Base-by-base conservation (phyloP, 2,888 invertebrate genomes). In the Nomada fucata region DNA sequence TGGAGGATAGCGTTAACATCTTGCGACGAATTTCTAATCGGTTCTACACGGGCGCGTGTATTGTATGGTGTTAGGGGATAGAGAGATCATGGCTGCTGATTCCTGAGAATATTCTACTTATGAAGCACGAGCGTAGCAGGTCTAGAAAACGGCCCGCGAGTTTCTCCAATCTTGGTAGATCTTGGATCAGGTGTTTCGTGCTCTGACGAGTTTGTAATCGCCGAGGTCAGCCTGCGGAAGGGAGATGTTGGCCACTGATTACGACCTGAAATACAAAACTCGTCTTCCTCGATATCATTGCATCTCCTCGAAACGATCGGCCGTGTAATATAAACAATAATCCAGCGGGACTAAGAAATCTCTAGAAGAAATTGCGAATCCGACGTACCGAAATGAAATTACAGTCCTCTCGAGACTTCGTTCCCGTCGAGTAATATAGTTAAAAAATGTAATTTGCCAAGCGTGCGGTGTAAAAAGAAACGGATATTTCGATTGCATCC, bases 131-230 rank as follows among this genome's bases (percentile, higher is more conserved):
- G 13, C 18, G 26, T 36, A 13, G n/a, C 20, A 42, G 60, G 9
- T 61, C 60, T 42, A 29, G 29, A 29, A 29, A 7, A 29, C 11
- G 60, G 42, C 23, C 23, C 10, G 44, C 44, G 44, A 63, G 63
- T 63, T 63, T 44, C 63, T 44, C 23, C 23, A 63, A 13, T 20
- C 63, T 63, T 20, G n/a, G 44, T 15, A 23, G 44, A 63, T 63
- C 63, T 44, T 20, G 7, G 63, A 63, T 63, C 63, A 20, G 10
- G 44, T 63, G 42, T 63, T 44, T 44, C 23, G 20, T n/a, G 11
- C 13, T 10, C 63, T 63, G 63, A 63, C 63, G 63, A 63, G 44
- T n/a, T 44, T 20, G 20, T 63, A 63, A 63, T 63, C 44, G 44
- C 13, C 13, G 42, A 63, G 63, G 63, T 63, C 63, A 63, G 36